phyloP scores from a whole-genome alignment of 2,113 vertebrate genomes.

The Deroptyus accipitrinus region DNA sequence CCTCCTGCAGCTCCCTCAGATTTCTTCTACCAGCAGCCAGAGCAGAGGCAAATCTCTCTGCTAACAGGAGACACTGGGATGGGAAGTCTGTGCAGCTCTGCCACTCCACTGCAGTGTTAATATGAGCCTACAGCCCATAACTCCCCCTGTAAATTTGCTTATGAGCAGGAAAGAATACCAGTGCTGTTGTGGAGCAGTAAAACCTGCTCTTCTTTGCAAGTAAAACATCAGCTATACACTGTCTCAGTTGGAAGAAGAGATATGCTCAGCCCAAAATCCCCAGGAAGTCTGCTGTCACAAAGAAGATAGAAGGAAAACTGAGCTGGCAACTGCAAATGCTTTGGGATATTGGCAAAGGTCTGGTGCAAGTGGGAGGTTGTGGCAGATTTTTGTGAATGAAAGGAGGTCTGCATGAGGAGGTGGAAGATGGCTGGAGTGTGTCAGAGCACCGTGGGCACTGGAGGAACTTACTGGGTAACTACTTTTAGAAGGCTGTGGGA shows the following conservation, averaged over 20 bases:
- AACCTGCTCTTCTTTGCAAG: not conserved
- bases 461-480: not conserved
- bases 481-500: slow-evolving; percentile 5
- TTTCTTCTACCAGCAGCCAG: not conserved
- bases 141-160: not conserved
- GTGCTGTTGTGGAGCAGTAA: not conserved
- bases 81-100: not conserved
- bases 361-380: not conserved
- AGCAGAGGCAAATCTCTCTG: not conserved
- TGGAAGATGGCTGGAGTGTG: not conserved
- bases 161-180: not conserved
- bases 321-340: not conserved
- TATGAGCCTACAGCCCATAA: not conserved
- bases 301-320: not conserved
- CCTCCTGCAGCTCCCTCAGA: not conserved
- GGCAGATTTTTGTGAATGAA: slow-evolving; percentile 19
- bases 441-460: not conserved
- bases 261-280: not conserved
- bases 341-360: not conserved
- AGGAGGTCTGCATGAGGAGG: not conserved
- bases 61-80: not conserved
- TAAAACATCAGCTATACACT: not conserved
- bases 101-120: not conserved
- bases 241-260: not conserved
- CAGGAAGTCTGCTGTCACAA: not conserved